phyloP scores from a whole-genome alignment of 1,140 invertebrate species.

The Drosophila auraria region DNA sequence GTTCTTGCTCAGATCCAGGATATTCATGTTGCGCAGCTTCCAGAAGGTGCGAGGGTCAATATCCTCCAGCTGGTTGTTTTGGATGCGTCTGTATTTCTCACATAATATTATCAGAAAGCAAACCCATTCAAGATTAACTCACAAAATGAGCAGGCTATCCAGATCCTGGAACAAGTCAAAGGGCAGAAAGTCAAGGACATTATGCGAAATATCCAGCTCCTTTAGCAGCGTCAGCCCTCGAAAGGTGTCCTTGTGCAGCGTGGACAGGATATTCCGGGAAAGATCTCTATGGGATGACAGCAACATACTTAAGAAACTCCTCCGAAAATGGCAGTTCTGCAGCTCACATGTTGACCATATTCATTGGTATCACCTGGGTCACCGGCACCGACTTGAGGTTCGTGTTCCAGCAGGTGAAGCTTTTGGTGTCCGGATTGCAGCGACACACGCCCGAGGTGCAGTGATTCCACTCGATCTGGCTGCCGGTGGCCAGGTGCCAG shows the following conservation, averaged over 20 bases:
- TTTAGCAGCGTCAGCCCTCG: slow-evolving; percentile 88
- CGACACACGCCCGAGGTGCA: slow-evolving; percentile 90
- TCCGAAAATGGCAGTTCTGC: rapidly evolving
- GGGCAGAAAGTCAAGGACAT: slow-evolving; percentile 91
- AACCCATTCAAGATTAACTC: slow-evolving; percentile 53
- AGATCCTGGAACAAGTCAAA: slow-evolving; percentile 90
- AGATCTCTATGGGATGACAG: slow-evolving; percentile 87
- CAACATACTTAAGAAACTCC: background rate
- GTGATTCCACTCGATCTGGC: slow-evolving; percentile 89
- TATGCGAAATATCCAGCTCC: slow-evolving; percentile 92
- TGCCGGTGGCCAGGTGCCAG: slow-evolving; percentile 88
- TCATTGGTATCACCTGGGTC: slow-evolving; percentile 89
- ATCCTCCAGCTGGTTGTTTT: slow-evolving; percentile 90
- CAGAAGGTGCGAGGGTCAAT: slow-evolving; percentile 89
- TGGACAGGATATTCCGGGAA: slow-evolving; percentile 90
- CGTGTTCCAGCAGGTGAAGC: slow-evolving; percentile 91
- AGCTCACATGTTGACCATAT: slow-evolving; percentile 89
- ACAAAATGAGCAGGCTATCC: slow-evolving; percentile 90
- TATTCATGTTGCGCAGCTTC: slow-evolving; percentile 88
- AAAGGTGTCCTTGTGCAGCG: slow-evolving; percentile 91
- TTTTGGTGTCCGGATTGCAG: slow-evolving; percentile 87
- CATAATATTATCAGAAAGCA: background rate
- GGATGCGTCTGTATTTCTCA: slow-evolving; percentile 87
- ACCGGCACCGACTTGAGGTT: slow-evolving; percentile 88
- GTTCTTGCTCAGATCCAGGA: slow-evolving; percentile 91